Evolutionary conservation across 2,797 vertebrate species (phyloP), one percentile per base, ranked within the genome.

Genomic region (Tragelaphus eurycerus): DNA sequence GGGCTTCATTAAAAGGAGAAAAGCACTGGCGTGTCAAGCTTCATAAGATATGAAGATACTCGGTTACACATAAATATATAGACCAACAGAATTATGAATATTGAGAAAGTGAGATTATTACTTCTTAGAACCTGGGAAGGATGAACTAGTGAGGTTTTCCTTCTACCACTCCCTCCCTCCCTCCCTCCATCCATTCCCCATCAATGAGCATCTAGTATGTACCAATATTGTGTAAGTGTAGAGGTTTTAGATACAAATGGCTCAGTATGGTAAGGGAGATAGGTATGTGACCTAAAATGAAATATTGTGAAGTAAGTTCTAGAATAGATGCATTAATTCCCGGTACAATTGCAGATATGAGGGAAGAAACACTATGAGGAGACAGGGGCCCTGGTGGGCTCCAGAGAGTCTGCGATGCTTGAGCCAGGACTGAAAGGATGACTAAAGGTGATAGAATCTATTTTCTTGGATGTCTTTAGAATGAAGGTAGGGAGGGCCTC

Each of bases 381-480:
- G 34, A 6, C 1, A 3, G n/a, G 21, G 38, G 3, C 15, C 43
- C 34, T n/a, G 43, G 81, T 15, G 60, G 46, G 16, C 34, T 55
- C 74, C 29, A 7, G 1, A 67, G 81, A 67, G 62, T 38, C 17
- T 8, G 1, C 5, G 6, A 64, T 19, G 25, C 10, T 55, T 48
- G 29, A 46, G 8, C 16, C 34, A 54, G 71, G 6, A 43, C 85
- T 21, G 34, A 52, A 89, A 89, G 71, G 60, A 31, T 78, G 38
- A 16, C 12, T 46, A 59, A 50, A 54, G 21, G 48, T 27, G 8
- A 54, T 43, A 25, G 46, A 76, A 67, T 96, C n/a, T 31, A 59
- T 89, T 84, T 62, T 74, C 57, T 85, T 27, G 38, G 64, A 43
- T 54, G 19, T 64, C 34, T 91, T 97, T 84, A 74, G 86, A 83